Percentiles rank a stretch among this genome's conserved stretches.
phyloP scores from a whole-genome alignment of 2,113 vertebrate species.

The human (Homo sapiens) region GRCh38 chr13:111139001-111139500 shows the following conservation, averaged over 20 bases:
- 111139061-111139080: background rate
- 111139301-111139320: background rate
- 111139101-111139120: background rate
- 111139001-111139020: background rate
- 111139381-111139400: background rate
- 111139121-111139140: background rate
- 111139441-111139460: background rate
- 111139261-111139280: background rate
- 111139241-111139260: background rate
- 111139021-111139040: background rate
- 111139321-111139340: background rate
- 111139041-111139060: background rate
- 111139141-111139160: background rate
- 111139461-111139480: background rate
- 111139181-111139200: background rate
- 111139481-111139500: background rate
- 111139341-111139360: background rate
- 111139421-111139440: background rate
- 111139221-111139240: background rate
- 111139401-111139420: background rate
- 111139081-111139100: background rate
- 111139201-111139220: background rate
- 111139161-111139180: rapidly evolving
- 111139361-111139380: background rate
- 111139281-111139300: background rate